phyloP scores from a whole-genome alignment of 2,797 vertebrate species.

The Huso huso region DNA sequence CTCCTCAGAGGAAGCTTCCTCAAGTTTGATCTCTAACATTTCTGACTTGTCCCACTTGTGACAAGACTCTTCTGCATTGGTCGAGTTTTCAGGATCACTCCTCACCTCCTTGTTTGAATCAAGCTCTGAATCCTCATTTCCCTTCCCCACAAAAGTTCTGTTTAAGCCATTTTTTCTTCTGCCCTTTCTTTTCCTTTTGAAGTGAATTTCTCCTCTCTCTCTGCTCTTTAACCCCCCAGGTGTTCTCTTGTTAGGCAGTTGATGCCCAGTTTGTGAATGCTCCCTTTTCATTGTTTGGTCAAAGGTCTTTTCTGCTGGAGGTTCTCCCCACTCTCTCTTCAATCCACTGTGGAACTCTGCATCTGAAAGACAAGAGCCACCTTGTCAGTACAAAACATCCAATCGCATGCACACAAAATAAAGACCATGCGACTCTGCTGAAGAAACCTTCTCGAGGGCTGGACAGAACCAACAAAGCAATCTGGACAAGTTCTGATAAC shows the following conservation, averaged over 20 bases:
- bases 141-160: constrained; percentile 39
- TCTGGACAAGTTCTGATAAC: no score
- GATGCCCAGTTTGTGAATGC: constrained; percentile 22
- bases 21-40: constrained; percentile 15
- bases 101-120: constrained; percentile 36
- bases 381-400: no score
- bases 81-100: constrained; percentile 19
- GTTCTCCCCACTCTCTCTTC: constrained; percentile 29
- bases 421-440: no score
- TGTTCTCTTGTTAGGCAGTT: constrained; percentile 5
- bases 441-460: not conserved
- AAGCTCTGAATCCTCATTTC: constrained; percentile 2
- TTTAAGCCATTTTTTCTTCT: constrained; percentile 46
- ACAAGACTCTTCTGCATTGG: constrained; percentile 6
- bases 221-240: constrained; percentile 12
- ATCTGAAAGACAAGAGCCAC: constrained; percentile 43
- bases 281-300: constrained; percentile 10
- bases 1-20: constrained; percentile 11
- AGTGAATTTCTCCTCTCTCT: constrained; percentile 18
- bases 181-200: constrained; percentile 35
- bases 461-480: not conserved
- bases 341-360: constrained; percentile 29
- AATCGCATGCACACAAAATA: no score
- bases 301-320: constrained; percentile 23
- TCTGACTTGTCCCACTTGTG: constrained; percentile 6